Base-by-base conservation (phyloP, 2,797 vertebrate genomes). In the Natrix natrix region DNA sequence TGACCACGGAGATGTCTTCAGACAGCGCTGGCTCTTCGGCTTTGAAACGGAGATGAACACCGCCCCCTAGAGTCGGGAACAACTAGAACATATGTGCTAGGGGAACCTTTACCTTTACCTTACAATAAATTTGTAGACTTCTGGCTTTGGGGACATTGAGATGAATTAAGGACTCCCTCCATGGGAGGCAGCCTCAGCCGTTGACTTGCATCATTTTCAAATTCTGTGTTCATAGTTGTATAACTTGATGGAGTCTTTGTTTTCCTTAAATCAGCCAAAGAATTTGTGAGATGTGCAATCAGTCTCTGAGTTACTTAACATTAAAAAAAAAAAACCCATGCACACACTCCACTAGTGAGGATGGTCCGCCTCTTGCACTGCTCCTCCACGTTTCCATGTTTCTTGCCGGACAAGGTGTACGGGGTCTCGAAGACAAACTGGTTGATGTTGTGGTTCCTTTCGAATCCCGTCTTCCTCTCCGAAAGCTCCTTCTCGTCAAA, bases 371-470 rank as follows among this genome's bases (percentile, higher is more conserved):
- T 98, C 97, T 99, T 99, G 97, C 99, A 99, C 92, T 99, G 99
- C 90, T 99, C 99, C 97, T 99, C 99, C 94, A 99, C 98, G 0
- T 97, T 98, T 10, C 99, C 99, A 14, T 99, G 99, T 54, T 99
- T 99, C 96, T 99, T 99, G 56, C 99, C 99, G 0, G 98, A 98
- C 94, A 99, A 97, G 16, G 99, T 99, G 95, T 99, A 99, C 0
- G 99, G 99, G 0, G 99, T 99, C 97, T 99, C 99, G 54, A 99
- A 99, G 63, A 99, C 98, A 91, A 99, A 99, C 96, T 98, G 98
- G 88, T 91, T 98, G 94, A 99, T 98, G 96, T 99, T 99, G 96
- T 99, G 99, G 95, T 98, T 99, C 97, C 98, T 99, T 97, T 99
- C 99, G 54, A 99, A 99, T 94, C 98, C 98, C 0, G 98, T 99